These are phyloP conservation scores for Portevinia maculata DNA, from an alignment of 2,888 invertebrate genomes.

Conservation along the genomic window DNA sequence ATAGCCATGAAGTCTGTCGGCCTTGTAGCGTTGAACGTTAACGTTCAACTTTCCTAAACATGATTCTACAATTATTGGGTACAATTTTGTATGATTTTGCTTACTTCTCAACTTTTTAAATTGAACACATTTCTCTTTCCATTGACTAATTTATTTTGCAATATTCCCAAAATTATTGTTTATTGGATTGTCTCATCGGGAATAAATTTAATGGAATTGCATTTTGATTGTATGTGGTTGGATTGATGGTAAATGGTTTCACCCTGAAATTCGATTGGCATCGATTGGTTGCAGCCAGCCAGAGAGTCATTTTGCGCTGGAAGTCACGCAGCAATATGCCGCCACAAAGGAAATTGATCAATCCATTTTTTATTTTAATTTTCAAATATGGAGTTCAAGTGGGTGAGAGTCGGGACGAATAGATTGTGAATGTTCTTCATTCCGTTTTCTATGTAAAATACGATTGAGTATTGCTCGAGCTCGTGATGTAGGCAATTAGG, in stretches of 20 bases:
- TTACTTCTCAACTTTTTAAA: background rate
- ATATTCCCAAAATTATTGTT: constrained; percentile 6
- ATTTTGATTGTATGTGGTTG: constrained; percentile 22
- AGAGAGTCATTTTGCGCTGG: background rate
- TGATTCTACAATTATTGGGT: background rate
- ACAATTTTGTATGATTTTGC: background rate
- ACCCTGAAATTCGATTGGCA: constrained; percentile 64
- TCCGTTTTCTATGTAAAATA: no score
- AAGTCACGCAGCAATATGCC: constrained; percentile 7
- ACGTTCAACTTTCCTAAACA: background rate
- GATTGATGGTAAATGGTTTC: constrained; percentile 65
- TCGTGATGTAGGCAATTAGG: no score
- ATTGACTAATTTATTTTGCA: constrained; percentile 31
- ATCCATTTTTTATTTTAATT: background rate
- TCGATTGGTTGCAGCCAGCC: constrained; percentile 25
- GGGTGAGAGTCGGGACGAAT: no score
- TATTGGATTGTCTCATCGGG: constrained; percentile 16
- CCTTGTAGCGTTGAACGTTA: constrained; percentile 13
- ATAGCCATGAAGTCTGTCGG: constrained; percentile 4
- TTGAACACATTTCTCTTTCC: background rate
- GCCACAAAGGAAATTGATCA: constrained; percentile 23
- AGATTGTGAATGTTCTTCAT: no score
- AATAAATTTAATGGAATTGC: constrained; percentile 52
- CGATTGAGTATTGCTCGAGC: no score
- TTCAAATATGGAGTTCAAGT: background rate